Percentiles rank a stretch among this genome's conserved stretches.
phyloP scores from a whole-genome alignment of 2,113 vertebrate species.

The Zingel zingel region DNA sequence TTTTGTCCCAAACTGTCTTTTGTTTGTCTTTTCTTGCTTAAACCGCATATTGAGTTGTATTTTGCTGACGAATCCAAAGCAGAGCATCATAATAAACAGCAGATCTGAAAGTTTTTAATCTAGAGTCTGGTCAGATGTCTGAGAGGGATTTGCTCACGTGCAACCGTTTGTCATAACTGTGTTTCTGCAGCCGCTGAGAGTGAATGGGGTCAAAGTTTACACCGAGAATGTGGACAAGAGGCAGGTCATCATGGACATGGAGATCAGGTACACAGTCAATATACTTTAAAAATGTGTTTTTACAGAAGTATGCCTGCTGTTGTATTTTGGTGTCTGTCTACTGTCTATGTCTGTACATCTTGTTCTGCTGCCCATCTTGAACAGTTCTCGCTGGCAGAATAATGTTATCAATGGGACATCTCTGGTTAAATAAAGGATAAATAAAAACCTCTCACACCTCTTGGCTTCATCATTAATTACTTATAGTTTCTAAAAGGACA shows the following conservation, averaged over 20 bases:
- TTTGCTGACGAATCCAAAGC: not conserved
- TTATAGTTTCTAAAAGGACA: too few species aligned
- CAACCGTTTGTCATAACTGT: not conserved
- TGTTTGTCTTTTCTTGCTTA: not conserved
- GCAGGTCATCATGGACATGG: constrained; percentile 97
- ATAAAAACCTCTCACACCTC: not conserved
- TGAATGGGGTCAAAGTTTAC: constrained; percentile 98
- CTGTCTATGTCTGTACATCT: too few species aligned
- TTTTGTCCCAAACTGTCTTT: not conserved
- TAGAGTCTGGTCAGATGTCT: not conserved
- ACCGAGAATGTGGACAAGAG: constrained; percentile 98
- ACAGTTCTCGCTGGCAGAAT: too few species aligned
- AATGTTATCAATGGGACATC: too few species aligned
- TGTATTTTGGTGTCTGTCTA: too few species aligned
- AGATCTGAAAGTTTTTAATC: not conserved
- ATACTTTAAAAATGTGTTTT: too few species aligned
- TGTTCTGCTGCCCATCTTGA: too few species aligned
- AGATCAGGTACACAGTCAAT: constrained; percentile 89
- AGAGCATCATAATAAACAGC: not conserved
- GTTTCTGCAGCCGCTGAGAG: constrained; percentile 89
- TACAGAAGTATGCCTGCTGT: too few species aligned
- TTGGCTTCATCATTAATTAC: not conserved
- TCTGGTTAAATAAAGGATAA: too few species aligned
- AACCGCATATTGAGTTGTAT: not conserved
- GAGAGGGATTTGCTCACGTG: not conserved